Conservation (phyloP, 2,888 invertebrate species). For the Cryptocephalus moraei region DNA sequence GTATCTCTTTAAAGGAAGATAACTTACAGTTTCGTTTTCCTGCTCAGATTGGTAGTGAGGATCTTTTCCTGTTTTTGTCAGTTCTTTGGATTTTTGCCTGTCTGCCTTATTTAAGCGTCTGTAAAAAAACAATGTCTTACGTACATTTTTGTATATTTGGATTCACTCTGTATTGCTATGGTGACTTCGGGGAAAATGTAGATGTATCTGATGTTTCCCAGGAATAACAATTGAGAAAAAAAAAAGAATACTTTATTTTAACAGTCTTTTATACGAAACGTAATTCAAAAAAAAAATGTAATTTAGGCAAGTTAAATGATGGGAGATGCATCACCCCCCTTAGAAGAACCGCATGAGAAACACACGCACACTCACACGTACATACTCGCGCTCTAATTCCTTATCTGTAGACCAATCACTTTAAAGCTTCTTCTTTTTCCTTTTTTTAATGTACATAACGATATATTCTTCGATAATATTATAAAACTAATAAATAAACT, state of each 20-base stretch:
- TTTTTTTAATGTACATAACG: constrained; percentile 5
- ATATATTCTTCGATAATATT: constrained; percentile 5
- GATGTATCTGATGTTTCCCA: too few species aligned
- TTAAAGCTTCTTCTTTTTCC: background rate
- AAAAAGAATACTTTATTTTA: background rate
- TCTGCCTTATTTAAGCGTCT: too few species aligned
- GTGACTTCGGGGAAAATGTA: too few species aligned
- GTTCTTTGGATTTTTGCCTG: too few species aligned
- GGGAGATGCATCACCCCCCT: background rate
- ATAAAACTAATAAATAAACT: constrained; percentile 10
- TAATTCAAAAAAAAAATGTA: background rate
- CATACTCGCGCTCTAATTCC: background rate
- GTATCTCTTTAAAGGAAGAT: too few species aligned
- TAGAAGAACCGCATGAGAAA: background rate
- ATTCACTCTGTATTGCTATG: too few species aligned
- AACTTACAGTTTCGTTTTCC: too few species aligned
- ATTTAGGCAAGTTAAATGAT: background rate
- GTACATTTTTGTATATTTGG: too few species aligned
- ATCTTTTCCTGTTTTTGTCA: too few species aligned
- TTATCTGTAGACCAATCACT: background rate
- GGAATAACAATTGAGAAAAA: background rate
- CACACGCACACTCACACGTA: background rate
- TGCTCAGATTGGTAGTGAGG: too few species aligned
- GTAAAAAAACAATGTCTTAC: too few species aligned
- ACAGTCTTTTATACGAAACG: background rate